Conservation (phyloP, 2,888 invertebrate species). For the Philopedon plagiatum region DNA sequence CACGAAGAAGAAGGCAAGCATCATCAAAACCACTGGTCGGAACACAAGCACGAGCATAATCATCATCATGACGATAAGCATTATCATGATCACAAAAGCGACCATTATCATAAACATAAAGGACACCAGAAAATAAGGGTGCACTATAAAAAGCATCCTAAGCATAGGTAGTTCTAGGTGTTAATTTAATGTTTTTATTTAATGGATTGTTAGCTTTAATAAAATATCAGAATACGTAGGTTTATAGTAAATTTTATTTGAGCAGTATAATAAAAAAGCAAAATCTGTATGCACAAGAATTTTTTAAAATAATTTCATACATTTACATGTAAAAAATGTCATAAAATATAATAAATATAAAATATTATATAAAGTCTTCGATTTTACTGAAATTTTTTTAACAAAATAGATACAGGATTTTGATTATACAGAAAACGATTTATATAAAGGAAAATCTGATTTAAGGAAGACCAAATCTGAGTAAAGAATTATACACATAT, state of each 20-base stretch:
- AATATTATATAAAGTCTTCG: no score
- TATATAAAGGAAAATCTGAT: no score
- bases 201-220: background rate
- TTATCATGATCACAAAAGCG: slow-evolving; percentile 33
- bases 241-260: no score
- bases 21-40: slow-evolving; percentile 39
- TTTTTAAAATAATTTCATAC: no score
- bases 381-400: no score
- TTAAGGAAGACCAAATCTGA: background rate
- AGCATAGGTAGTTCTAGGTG: background rate
- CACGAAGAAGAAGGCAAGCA: slow-evolving; percentile 47
- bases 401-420: no score
- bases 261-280: no score
- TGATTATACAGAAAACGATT: no score
- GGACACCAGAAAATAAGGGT: background rate
- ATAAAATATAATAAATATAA: no score
- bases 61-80: slow-evolving; percentile 36
- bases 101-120: slow-evolving; percentile 31
- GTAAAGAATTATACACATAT: background rate
- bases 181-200: background rate
- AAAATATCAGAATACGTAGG: no score
- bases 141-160: slow-evolving; percentile 1
- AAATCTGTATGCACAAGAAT: no score
- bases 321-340: no score
- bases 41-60: slow-evolving; percentile 37